Evolutionary conservation across 2,888 invertebrate genomes (phyloP).

Genomic region (Polymixis lichenea): DNA sequence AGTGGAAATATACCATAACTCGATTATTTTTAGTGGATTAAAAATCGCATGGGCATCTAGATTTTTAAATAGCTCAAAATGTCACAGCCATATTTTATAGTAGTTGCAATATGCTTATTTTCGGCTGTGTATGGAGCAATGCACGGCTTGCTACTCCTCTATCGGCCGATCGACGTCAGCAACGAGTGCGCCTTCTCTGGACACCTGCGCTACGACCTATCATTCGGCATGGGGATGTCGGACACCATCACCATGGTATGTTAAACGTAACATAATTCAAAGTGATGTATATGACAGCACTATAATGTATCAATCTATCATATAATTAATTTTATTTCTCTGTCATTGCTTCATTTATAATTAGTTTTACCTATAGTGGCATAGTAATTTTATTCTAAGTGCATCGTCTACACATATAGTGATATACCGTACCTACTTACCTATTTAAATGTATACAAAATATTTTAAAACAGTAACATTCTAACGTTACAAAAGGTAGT

Average conservation of each 20-base stretch:
- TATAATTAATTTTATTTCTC: too few species aligned
- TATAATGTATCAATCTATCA: too few species aligned
- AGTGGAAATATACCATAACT: background rate
- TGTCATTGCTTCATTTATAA: too few species aligned
- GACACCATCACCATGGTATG: constrained; percentile 85
- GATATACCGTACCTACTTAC: too few species aligned
- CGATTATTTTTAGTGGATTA: background rate
- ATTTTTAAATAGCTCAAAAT: constrained; percentile 40
- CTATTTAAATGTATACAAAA: too few species aligned
- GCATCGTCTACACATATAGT: too few species aligned
- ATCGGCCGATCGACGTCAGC: constrained; percentile 81
- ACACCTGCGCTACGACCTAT: constrained; percentile 80
- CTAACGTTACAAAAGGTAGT: too few species aligned
- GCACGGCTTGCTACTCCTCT: constrained; percentile 78
- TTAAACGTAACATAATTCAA: constrained; percentile 8
- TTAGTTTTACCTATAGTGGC: too few species aligned
- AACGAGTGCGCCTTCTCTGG: constrained; percentile 79
- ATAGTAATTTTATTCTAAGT: too few species aligned
- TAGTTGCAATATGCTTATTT: constrained; percentile 34
- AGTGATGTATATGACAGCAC: too few species aligned
- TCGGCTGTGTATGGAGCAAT: constrained; percentile 18
- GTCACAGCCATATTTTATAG: constrained; percentile 21
- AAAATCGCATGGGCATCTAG: constrained; percentile 28
- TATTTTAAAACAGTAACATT: too few species aligned
- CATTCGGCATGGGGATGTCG: constrained; percentile 87